phyloP scores from a whole-genome alignment of 2,888 invertebrate species.

The Troides aeacus region DNA sequence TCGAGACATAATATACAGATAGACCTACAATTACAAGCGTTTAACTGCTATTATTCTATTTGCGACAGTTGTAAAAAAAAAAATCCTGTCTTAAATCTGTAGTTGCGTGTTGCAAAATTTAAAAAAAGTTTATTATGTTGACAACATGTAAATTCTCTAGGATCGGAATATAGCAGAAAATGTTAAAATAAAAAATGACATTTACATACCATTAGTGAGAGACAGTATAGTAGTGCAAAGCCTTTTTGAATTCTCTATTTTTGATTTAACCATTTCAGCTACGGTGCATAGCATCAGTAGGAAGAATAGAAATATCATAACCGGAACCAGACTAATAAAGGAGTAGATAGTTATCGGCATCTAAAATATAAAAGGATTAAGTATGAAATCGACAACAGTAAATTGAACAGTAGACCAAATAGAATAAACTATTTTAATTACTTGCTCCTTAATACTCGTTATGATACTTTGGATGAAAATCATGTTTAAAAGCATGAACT shows the following conservation, averaged over 20 bases:
- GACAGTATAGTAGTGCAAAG: conserved; percentile 46
- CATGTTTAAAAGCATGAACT: conserved; percentile 49
- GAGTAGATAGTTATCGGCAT: conserved; percentile 35
- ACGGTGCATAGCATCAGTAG: conserved; percentile 40
- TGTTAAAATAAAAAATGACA: not conserved
- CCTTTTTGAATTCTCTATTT: conserved; percentile 44
- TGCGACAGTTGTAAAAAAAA: not conserved
- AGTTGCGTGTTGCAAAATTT: not conserved
- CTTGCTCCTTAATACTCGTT: conserved; percentile 49
- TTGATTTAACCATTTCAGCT: conserved; percentile 41
- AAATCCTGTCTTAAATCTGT: not conserved
- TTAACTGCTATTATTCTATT: too few species aligned
- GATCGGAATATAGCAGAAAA: not conserved
- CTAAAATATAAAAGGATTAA: conserved; percentile 36
- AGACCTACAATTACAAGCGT: too few species aligned
- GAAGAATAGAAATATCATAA: conserved; percentile 36
- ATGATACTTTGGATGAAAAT: conserved; percentile 51
- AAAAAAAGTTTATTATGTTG: not conserved
- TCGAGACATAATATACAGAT: too few species aligned
- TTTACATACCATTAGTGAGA: conserved; percentile 41
- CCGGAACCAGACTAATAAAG: conserved; percentile 36
- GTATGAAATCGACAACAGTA: not conserved
- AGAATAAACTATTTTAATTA: conserved; percentile 33
- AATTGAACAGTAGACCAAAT: not conserved
- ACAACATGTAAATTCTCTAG: not conserved